Base-by-base conservation (phyloP, 2,113 vertebrate genomes). In the Alethe castanea region DNA sequence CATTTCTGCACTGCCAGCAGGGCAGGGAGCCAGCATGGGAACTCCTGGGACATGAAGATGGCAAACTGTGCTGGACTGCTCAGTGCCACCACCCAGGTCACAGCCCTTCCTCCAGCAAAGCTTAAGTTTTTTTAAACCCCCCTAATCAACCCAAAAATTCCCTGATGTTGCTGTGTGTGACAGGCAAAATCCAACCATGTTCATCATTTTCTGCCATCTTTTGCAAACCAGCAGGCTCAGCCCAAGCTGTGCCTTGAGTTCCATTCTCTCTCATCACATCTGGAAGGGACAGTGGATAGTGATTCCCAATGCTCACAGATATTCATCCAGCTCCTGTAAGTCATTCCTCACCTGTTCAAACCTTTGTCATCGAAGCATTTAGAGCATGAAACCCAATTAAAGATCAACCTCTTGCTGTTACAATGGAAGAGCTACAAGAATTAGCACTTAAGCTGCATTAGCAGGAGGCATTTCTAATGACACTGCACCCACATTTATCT, bases 321-420 rank as follows among this genome's bases (percentile, higher is more conserved):
- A 81, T 23, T 94, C 90, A 77, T 81, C 59, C 82, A 73, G 81
- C 72, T 86, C 72, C 59, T 90, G 17, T 40, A 90, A 90, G 85
- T 76, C 95, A 95, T 81, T 74, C 53, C 95, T 97, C 96, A 96
- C 95, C 96, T 97, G 95, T 66, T 96, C 93, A 90, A 94, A 96
- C 93, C 92, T 96, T 86, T 96, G 96, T 96, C 94, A 90, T 86
- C 40, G 28, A 90, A 94, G 86, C 95, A 97, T 96, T 96, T 97
- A 96, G 96, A 97, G 96, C 96, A 97, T 97, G 96, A 97, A 97
- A 96, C 95, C 93, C 82, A 97, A 96, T 97, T 96, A 97, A 94
- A 96, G 93, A 94, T 92, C 96, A 96, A 84, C 90, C 90, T 96
- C 93, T 96, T 79, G 93, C 96, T 90, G 82, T 93, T 94, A 94